Percentiles rank a stretch among this genome's conserved stretches.
phyloP scores from a whole-genome alignment of 2,113 vertebrate species.

The Nematolebias whitei region DNA sequence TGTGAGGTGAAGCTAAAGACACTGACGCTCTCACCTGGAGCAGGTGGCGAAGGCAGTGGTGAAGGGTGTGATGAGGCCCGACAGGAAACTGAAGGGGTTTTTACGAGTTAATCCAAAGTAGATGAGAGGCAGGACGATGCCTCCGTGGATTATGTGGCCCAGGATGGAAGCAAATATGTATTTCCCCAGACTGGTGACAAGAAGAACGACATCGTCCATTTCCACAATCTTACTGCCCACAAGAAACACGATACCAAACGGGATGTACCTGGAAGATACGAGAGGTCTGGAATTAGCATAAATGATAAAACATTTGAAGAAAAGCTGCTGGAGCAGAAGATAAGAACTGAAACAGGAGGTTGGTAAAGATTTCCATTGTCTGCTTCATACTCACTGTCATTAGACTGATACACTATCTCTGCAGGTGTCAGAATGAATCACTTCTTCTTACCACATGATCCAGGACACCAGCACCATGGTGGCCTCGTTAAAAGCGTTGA shows the following conservation, averaged over 20 bases:
- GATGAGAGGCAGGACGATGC: conserved; percentile 91
- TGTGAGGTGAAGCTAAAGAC: neutral
- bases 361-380: neutral
- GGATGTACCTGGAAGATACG: conserved; percentile 87
- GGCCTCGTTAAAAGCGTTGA: conserved; percentile 95
- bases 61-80: conserved; percentile 93
- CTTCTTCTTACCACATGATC: conserved; percentile 96
- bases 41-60: conserved; percentile 96
- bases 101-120: conserved; percentile 92
- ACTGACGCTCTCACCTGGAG: conserved; percentile 85
- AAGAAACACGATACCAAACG: conserved; percentile 96
- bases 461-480: conserved; percentile 98
- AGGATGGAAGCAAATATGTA: conserved; percentile 96
- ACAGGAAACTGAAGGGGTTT: conserved; percentile 93
- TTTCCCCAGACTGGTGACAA: conserved; percentile 95
- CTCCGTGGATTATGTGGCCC: conserved; percentile 96
- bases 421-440: neutral
- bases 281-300: neutral
- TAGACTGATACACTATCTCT: neutral
- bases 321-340: neutral
- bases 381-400: too few relatives aligned
- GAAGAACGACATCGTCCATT: conserved; percentile 90
- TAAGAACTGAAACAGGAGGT: neutral
- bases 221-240: conserved; percentile 98
- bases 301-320: neutral